Evolutionary conservation across 2,113 vertebrate genomes (phyloP).

Genomic region (Donacobius atricapilla): DNA sequence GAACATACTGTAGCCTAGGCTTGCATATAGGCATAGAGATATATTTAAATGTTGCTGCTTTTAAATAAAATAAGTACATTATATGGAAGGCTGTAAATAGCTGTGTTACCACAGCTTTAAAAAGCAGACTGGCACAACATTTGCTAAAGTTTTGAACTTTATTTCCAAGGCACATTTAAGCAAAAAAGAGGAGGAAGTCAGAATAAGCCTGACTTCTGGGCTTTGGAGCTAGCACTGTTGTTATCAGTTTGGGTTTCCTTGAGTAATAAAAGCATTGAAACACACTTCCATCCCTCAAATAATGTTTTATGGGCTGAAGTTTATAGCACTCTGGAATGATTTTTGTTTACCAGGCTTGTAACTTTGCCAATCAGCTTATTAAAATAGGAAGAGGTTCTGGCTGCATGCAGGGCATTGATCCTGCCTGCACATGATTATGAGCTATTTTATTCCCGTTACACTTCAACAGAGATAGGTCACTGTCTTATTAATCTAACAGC

Average conservation of each 20-base stretch:
- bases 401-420: constrained; percentile 64
- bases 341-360: constrained; percentile 61
- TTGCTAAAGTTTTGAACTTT: background rate
- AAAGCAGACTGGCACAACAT: background rate
- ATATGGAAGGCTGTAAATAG: background rate
- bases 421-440: constrained; percentile 54
- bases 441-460: constrained; percentile 69
- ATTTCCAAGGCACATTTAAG: background rate
- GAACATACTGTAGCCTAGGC: background rate
- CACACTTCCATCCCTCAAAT: constrained; percentile 30
- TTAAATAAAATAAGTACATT: background rate
- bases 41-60: background rate
- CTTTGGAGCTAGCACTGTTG: background rate
- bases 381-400: constrained; percentile 63
- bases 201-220: background rate
- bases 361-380: constrained; percentile 71
- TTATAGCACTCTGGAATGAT: constrained; percentile 28
- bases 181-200: background rate
- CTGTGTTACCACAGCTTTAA: background rate
- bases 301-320: constrained; percentile 49
- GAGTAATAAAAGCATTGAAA: constrained; percentile 42
- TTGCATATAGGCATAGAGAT: background rate
- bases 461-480: constrained; percentile 61
- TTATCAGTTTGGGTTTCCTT: constrained; percentile 15
- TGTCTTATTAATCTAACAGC: constrained; percentile 62